Percentiles rank a stretch among this genome's conserved stretches.
These are phyloP conservation scores for Nematopogon swammerdamellus DNA, from an alignment of 2,888 invertebrate species.

Conservation along the genomic window DNA sequence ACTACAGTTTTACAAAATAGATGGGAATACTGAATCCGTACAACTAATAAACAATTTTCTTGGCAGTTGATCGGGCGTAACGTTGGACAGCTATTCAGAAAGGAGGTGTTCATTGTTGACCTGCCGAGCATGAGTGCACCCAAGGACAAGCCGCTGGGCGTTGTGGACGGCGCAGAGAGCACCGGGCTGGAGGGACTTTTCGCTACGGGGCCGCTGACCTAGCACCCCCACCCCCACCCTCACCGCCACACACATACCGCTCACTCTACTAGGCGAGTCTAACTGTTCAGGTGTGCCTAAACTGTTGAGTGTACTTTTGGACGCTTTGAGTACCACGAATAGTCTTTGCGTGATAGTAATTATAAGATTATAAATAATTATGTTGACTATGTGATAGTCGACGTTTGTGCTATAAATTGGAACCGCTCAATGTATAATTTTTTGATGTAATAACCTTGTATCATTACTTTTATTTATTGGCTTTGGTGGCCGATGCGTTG, in stretches of 20 bases:
- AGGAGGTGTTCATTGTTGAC: conserved; percentile 82
- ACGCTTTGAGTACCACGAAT: too few relatives aligned
- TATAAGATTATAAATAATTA: background rate
- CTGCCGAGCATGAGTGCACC: conserved; percentile 64
- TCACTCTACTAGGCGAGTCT: background rate
- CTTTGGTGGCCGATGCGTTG: too few relatives aligned
- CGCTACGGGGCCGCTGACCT: conserved; percentile 28
- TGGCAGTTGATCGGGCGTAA: conserved; percentile 77
- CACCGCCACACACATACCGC: background rate
- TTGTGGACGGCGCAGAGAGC: conserved; percentile 30
- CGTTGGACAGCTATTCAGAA: conserved; percentile 83
- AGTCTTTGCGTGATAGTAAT: background rate
- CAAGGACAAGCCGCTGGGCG: conserved; percentile 32
- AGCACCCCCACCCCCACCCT: conserved; percentile 16
- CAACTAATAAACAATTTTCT: too few relatives aligned
- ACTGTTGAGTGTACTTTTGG: too few relatives aligned
- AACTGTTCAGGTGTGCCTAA: background rate
- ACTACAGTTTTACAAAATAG: too few relatives aligned
- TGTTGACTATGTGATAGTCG: background rate
- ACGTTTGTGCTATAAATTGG: background rate
- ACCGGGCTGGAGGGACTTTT: conserved; percentile 34
- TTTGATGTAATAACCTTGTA: too few relatives aligned
- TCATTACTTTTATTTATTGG: too few relatives aligned
- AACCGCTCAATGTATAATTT: too few relatives aligned
- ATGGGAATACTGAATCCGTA: too few relatives aligned